A percentile compares a stretch with the other conserved stretches of the same genome.
Evolutionary conservation across 2,797 vertebrate genomes (phyloP).

Genomic region (Salmo trutta): DNA sequence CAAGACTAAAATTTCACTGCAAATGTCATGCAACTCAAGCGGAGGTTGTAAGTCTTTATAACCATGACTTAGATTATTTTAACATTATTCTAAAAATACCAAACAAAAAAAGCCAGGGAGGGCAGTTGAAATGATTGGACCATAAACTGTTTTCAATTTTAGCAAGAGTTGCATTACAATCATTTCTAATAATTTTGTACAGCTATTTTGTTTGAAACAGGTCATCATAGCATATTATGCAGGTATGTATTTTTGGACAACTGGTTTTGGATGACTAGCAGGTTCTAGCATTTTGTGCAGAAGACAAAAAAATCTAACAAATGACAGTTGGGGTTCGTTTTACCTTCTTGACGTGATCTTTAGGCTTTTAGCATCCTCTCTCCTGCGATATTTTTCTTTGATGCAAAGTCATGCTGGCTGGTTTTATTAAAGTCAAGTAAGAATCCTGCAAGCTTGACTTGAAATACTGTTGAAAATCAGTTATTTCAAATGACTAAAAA

Average conservation of each 20-base stretch:
- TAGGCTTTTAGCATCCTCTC: conserved; percentile 83
- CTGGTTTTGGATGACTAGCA: conserved; percentile 70
- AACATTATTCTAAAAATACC: conserved; percentile 53
- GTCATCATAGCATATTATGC: conserved; percentile 69
- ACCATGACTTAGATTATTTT: conserved; percentile 56
- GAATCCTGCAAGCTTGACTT: conserved; percentile 81
- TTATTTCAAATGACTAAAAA: conserved; percentile 75
- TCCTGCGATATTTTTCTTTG: conserved; percentile 80
- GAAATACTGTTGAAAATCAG: conserved; percentile 78
- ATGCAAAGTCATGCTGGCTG: conserved; percentile 79
- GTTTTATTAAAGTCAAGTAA: conserved; percentile 82
- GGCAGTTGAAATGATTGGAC: conserved; percentile 62
- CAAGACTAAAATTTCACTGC: conserved; percentile 51
- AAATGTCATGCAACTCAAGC: conserved; percentile 73
- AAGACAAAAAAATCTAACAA: conserved; percentile 70
- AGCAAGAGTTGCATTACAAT: conserved; percentile 78
- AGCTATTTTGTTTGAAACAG: conserved; percentile 68
- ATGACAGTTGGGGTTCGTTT: conserved; percentile 82
- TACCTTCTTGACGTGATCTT: conserved; percentile 83
- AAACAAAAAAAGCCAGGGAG: conserved; percentile 48
- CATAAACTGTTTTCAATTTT: conserved; percentile 65
- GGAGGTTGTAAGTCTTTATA: conserved; percentile 49
- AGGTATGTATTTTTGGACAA: conserved; percentile 57
- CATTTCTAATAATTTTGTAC: conserved; percentile 65
- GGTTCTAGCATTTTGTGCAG: conserved; percentile 71